Percentiles rank a stretch among this genome's conserved stretches.
phyloP scores from a whole-genome alignment of 2,797 vertebrate species.

The Macropus fuliginosus region DNA sequence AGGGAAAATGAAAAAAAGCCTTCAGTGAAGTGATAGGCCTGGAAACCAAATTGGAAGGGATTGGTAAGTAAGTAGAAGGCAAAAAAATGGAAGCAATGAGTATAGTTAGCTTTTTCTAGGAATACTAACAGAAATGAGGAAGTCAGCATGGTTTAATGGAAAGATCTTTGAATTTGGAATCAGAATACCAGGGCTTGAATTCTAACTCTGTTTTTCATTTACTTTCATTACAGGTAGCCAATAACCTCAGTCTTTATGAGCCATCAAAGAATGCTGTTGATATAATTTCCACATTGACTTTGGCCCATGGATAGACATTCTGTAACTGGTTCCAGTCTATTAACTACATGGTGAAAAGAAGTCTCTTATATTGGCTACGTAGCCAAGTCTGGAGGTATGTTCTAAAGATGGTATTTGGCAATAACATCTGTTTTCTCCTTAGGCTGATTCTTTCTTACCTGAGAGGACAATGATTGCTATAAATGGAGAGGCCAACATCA shows the following conservation, averaged over 20 bases:
- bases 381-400: background rate
- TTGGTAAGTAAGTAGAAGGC: background rate
- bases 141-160: background rate
- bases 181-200: background rate
- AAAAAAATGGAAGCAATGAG: background rate
- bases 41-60: background rate
- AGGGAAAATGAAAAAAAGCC: background rate
- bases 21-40: background rate
- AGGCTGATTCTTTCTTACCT: background rate
- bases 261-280: background rate
- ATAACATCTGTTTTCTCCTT: background rate
- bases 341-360: background rate
- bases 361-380: background rate
- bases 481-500: background rate
- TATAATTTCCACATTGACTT: background rate
- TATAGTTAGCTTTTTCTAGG: background rate
- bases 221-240: background rate
- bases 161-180: background rate
- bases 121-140: background rate
- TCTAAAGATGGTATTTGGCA: background rate
- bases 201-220: background rate
- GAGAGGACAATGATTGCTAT: background rate
- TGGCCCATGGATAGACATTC: background rate
- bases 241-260: background rate
- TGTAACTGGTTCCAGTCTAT: background rate